Percentiles rank a stretch among this genome's conserved stretches.
These are phyloP conservation scores for Apotomis betuletana DNA, from an alignment of 2,888 invertebrate genomes.

Conservation along the genomic window DNA sequence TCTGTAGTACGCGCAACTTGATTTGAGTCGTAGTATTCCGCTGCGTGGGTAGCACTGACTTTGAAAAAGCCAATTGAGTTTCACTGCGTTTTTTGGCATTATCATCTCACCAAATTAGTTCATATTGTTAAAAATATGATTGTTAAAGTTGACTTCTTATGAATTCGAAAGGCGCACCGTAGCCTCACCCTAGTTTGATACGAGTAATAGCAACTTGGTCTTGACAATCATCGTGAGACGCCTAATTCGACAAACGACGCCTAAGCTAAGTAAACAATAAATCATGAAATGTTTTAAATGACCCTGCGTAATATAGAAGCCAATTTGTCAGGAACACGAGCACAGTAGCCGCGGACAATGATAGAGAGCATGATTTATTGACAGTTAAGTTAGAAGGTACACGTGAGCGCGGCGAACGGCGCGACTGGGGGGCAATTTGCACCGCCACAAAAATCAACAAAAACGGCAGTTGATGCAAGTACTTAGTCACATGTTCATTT, in stretches of 20 bases:
- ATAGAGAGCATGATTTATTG: constrained; percentile 64
- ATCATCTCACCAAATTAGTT: too few species aligned
- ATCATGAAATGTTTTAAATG: constrained; percentile 5
- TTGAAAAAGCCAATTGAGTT: constrained; percentile 1
- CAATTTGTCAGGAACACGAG: constrained; percentile 37
- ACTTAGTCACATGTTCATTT: constrained; percentile 1
- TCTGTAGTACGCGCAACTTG: constrained; percentile 35
- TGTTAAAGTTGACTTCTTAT: too few species aligned
- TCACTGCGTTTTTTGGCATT: neutral
- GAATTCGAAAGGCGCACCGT: too few species aligned
- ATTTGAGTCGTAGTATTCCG: constrained; percentile 35
- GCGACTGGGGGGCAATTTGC: constrained; percentile 65
- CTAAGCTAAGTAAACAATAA: constrained; percentile 23
- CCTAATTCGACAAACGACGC: too few species aligned
- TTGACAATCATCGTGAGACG: neutral
- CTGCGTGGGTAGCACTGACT: constrained; percentile 23
- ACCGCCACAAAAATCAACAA: constrained; percentile 63
- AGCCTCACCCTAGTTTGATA: too few species aligned
- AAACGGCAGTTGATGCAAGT: constrained; percentile 48
- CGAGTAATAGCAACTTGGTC: too few species aligned
- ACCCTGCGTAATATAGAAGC: constrained; percentile 32
- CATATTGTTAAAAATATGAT: too few species aligned
- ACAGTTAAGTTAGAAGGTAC: constrained; percentile 65
- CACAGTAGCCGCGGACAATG: constrained; percentile 49
- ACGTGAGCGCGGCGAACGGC: constrained; percentile 46